Evolutionary conservation across 2,113 vertebrate species (phyloP).

Genomic region (Chlorocebus sabaeus): DNA sequence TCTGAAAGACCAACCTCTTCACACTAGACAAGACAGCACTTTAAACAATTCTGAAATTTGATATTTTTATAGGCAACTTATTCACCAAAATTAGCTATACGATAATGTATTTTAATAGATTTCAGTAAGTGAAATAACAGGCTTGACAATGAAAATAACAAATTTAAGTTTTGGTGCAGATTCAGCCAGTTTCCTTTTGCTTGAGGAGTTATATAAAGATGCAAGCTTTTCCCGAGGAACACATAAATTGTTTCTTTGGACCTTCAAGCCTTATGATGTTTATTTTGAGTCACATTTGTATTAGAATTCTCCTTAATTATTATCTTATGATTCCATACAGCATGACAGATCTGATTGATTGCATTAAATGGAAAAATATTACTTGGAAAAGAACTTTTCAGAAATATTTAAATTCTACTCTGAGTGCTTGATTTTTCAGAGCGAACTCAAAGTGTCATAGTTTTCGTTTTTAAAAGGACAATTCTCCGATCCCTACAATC

Average conservation of each 20-base stretch:
- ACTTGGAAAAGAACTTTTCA: background rate
- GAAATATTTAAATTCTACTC: slow-evolving; percentile 40
- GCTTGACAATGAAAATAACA: background rate
- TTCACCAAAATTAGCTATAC: background rate
- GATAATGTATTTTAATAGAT: background rate
- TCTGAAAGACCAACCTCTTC: background rate
- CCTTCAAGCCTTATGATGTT: background rate
- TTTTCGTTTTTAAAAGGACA: background rate
- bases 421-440: background rate
- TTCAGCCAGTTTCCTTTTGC: background rate
- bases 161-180: background rate
- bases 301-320: background rate
- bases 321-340: background rate
- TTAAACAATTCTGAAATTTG: background rate
- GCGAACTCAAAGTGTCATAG: background rate
- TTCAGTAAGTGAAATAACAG: background rate
- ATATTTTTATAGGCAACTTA: background rate
- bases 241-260: background rate
- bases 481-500: background rate
- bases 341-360: background rate
- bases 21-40: background rate
- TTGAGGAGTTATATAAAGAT: background rate
- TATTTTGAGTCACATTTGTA: background rate
- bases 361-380: background rate
- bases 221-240: background rate